phyloP scores from a whole-genome alignment of 1,140 invertebrate genomes.

The Sogatella furcifera region DNA sequence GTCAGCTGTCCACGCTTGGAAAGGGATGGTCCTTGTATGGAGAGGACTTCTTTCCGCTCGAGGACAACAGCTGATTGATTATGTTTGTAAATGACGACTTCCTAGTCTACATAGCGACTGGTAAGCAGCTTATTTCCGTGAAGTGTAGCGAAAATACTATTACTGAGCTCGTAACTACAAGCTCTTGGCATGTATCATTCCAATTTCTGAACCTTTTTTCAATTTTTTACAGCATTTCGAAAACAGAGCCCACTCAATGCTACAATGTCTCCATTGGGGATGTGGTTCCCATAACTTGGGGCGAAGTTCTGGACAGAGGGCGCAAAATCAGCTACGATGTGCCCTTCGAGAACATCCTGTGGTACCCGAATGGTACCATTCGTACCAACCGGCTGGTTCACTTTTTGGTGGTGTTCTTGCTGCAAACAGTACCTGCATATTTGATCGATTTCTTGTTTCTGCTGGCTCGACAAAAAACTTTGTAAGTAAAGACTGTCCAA shows the following conservation, averaged over 20 bases:
- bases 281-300: constrained; percentile 56
- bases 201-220: no score
- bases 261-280: constrained; percentile 61
- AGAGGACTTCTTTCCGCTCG: no score
- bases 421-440: constrained; percentile 50
- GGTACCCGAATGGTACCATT: constrained; percentile 51
- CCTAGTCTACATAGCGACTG: no score
- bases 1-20: no score
- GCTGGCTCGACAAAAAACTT: constrained; percentile 45
- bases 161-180: no score
- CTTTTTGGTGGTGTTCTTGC: constrained; percentile 41
- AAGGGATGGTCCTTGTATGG: no score
- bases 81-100: no score
- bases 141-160: no score
- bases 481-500: no score
- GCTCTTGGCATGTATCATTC: no score
- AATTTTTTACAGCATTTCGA: neutral
- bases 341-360: constrained; percentile 45
- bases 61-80: no score
- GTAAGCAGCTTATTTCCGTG: no score
- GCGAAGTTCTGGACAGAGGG: constrained; percentile 37
- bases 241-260: constrained; percentile 42
- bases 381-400: constrained; percentile 42
- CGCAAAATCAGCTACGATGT: constrained; percentile 31
- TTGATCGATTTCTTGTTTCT: constrained; percentile 45